Conservation (phyloP, 2,888 invertebrate genomes). For the Papilio demoleus region DNA sequence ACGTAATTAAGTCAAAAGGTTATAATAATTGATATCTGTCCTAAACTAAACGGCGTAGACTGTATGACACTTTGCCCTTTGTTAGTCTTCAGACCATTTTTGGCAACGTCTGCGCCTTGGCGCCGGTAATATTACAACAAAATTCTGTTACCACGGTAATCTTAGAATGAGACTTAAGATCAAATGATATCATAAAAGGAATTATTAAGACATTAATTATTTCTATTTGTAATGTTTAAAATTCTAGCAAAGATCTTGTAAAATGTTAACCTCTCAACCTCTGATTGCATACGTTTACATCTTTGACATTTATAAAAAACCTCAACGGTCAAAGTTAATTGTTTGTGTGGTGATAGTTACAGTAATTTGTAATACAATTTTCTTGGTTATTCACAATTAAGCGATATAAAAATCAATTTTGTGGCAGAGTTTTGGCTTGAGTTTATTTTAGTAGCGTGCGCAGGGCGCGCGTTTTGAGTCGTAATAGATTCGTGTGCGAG, state of each 20-base stretch:
- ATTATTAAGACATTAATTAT: conserved; percentile 23
- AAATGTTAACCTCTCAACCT: background rate
- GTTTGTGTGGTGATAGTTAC: conserved; percentile 1
- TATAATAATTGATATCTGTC: conserved; percentile 17
- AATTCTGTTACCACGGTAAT: conserved; percentile 15
- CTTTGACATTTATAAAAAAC: conserved; percentile 5
- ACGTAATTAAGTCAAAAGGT: background rate
- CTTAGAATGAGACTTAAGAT: background rate
- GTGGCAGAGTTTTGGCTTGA: background rate
- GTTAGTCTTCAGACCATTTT: conserved; percentile 28
- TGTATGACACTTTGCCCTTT: conserved; percentile 29
- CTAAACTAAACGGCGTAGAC: background rate
- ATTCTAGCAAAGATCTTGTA: background rate
- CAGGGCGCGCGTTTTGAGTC: conserved; percentile 41
- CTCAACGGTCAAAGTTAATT: conserved; percentile 9
- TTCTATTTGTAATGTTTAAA: background rate
- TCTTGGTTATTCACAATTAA: conserved; percentile 9
- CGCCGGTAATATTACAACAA: background rate
- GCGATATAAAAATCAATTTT: conserved; percentile 28
- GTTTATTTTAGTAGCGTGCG: background rate
- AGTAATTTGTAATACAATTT: conserved; percentile 8
- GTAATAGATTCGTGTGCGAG: conserved; percentile 49
- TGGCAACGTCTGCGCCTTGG: background rate
- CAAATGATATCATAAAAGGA: background rate
- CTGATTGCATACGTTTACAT: background rate